Evolutionary conservation across 2,888 invertebrate genomes (phyloP), one percentile per base, ranked within the genome.

Genomic region (Pilophorus perplexus): DNA sequence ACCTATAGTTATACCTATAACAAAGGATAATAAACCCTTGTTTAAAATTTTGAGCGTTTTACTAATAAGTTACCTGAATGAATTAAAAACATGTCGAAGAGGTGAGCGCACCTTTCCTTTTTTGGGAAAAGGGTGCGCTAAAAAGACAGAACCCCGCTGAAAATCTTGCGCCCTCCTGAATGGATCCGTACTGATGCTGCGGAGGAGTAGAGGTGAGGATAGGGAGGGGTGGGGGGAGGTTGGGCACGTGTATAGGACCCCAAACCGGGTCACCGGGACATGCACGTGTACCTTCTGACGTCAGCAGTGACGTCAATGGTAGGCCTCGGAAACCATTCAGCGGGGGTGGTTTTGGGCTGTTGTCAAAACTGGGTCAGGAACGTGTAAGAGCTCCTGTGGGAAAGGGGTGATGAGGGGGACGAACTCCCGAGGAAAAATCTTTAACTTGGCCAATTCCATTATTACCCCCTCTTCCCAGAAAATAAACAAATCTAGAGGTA

Each of bases 181-280:
- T 59, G 59, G 59, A 59, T 16, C 14, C 18, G 8, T n/a, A 38
- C 55, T 20, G 48, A 52, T 52, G 22, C 22, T 20, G 8, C 23
- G 52, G 52, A 27, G 23, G 25, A 6, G 16, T 20, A n/a, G 33
- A 28, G 52, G 3, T 22, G 8, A 16, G 38, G 6, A 2, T 16
- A 48, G 20, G 22, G 22, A 20, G 38, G 50, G 33, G 5, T 12
- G 48, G 37, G 25, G 52, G 20, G 20, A n/a, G n/a, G n/a, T 23
- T 6, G 14, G 16, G 37, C 64, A 64, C 64, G 64, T 64, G 64
- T 64, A 22, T 33, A n/a, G n/a, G n/a, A n/a, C 50, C 33, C 33
- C 23, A 44, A 64, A 64, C 48, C 50, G 37, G 64, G 64, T 64
- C 64, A 64, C 28, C 38, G 52, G 52, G 64, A 64, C 64, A 64